These are phyloP conservation scores for Spilosoma lubricipeda DNA, from an alignment of 2,888 invertebrate species.

Conservation along the genomic window DNA sequence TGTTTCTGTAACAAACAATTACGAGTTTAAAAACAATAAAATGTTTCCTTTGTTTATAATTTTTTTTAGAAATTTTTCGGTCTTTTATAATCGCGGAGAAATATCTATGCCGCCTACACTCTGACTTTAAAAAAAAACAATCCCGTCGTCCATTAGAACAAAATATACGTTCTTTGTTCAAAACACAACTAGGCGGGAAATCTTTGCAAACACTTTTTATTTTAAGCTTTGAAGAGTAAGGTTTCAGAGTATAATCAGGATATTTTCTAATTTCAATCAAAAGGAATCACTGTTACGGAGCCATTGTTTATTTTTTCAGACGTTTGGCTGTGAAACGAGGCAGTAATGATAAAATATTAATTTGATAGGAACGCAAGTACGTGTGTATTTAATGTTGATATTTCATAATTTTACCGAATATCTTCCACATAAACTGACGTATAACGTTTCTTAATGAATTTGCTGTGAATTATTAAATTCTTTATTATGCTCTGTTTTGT, in stretches of 20 bases:
- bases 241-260: slow-evolving; percentile 44
- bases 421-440: background rate
- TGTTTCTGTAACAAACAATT: slow-evolving; percentile 52
- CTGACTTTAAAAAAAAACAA: background rate
- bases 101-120: slow-evolving; percentile 1
- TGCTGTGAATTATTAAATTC: background rate
- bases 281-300: slow-evolving; percentile 22
- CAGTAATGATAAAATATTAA: background rate
- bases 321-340: background rate
- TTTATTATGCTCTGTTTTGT: background rate
- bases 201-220: slow-evolving; percentile 40
- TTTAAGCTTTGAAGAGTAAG: slow-evolving; percentile 49
- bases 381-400: background rate
- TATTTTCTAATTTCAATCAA: slow-evolving; percentile 41
- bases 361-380: slow-evolving; percentile 3
- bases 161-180: slow-evolving; percentile 20
- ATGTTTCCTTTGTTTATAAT: background rate
- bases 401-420: background rate
- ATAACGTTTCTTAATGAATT: background rate
- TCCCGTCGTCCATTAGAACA: slow-evolving; percentile 8
- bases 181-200: slow-evolving; percentile 32
- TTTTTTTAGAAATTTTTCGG: background rate
- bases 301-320: slow-evolving; percentile 21
- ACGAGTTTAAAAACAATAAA: background rate
- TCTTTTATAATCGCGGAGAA: background rate